Evolutionary conservation across 1,140 invertebrate genomes (phyloP).

Genomic region (Armadillidium nasatum): DNA sequence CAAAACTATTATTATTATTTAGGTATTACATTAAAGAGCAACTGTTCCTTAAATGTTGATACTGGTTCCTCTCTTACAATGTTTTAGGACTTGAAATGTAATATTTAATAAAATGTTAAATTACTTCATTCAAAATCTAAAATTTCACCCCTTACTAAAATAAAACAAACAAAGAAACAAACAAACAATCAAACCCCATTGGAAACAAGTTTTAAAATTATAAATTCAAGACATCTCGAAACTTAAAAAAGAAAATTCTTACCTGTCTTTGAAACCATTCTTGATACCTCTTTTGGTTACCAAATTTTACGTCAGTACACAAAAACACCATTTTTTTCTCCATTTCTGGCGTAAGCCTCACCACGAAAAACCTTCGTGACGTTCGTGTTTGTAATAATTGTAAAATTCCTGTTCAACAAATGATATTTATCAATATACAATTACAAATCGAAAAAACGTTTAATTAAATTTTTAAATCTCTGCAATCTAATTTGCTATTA

Average conservation of each 20-base stretch:
- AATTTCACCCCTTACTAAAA: conserved; percentile 56
- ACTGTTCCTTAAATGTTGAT: no score
- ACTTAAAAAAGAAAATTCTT: conserved; percentile 30
- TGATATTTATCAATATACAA: neutral
- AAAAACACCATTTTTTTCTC: conserved; percentile 91
- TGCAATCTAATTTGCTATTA: no score
- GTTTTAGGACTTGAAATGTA: neutral
- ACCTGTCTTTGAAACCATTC: conserved; percentile 93
- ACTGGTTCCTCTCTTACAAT: no score
- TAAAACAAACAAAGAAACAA: no score
- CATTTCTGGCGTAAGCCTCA: conserved; percentile 92
- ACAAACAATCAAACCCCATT: no score
- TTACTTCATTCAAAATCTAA: neutral
- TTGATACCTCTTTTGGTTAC: conserved; percentile 95
- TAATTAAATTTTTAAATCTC: no score
- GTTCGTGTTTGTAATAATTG: conserved; percentile 85
- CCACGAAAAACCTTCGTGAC: conserved; percentile 83
- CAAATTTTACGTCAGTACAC: conserved; percentile 87
- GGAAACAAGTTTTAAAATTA: no score
- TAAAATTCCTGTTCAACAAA: conserved; percentile 58
- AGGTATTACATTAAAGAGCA: no score
- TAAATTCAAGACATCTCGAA: neutral
- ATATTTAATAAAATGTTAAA: neutral
- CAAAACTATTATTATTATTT: no score
- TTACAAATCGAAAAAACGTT: no score